Evolutionary conservation across 2,888 invertebrate genomes (phyloP).

Genomic region (Plemyria rubiginata): DNA sequence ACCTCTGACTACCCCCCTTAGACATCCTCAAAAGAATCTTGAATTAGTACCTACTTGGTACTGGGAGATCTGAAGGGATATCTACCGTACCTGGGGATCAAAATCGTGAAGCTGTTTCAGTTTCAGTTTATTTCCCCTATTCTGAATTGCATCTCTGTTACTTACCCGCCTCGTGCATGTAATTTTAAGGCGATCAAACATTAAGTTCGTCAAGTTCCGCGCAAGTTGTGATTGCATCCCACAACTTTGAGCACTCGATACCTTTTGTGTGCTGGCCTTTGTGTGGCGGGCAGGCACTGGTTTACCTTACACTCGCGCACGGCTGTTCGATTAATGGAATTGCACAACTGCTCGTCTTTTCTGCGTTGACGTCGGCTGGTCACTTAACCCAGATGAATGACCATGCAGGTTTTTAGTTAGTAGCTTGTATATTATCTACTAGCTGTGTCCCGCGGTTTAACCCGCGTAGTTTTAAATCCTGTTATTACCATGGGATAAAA

Average conservation of each 20-base stretch:
- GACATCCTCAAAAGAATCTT: no score
- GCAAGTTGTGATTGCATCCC: slow-evolving; percentile 76
- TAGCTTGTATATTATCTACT: no score
- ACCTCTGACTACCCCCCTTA: no score
- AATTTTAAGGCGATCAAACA: slow-evolving; percentile 63
- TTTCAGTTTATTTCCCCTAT: background rate
- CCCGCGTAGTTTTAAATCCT: no score
- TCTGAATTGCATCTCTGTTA: background rate
- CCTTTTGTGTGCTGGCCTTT: slow-evolving; percentile 72
- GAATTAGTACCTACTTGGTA: no score
- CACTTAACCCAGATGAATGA: background rate
- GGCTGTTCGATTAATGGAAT: slow-evolving; percentile 50
- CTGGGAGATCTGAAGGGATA: no score
- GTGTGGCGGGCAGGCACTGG: slow-evolving; percentile 57
- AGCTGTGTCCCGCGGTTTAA: no score
- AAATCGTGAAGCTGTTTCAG: no score
- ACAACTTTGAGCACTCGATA: slow-evolving; percentile 68
- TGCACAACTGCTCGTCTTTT: slow-evolving; percentile 39
- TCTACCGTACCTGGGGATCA: no score
- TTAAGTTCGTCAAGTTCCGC: slow-evolving; percentile 54
- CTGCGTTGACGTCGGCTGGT: slow-evolving; percentile 1
- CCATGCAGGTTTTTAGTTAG: background rate
- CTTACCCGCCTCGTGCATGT: slow-evolving; percentile 12
- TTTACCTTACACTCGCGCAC: slow-evolving; percentile 64
- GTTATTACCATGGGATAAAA: no score